These are phyloP conservation scores for Julus scanicus DNA, from an alignment of 2,888 invertebrate species.

Conservation along the genomic window DNA sequence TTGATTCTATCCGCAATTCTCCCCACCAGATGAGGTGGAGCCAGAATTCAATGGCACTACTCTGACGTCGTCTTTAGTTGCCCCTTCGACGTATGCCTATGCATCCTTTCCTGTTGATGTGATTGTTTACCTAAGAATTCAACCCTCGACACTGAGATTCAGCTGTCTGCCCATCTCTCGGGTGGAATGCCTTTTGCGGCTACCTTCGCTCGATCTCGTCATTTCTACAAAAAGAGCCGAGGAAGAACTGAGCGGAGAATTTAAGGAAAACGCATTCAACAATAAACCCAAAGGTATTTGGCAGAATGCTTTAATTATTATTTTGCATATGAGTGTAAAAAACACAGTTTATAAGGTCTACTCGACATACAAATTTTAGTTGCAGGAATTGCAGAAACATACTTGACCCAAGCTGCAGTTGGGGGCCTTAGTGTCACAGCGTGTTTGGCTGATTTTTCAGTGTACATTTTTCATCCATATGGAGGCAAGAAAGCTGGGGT, in stretches of 20 bases:
- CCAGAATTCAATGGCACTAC: constrained; percentile 36
- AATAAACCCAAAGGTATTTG: constrained; percentile 48
- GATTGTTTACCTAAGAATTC: constrained; percentile 98
- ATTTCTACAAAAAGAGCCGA: constrained; percentile 92
- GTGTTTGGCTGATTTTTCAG: constrained; percentile 95
- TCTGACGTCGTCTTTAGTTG: constrained; percentile 56
- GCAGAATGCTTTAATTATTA: not conserved
- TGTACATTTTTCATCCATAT: constrained; percentile 98
- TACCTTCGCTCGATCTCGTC: constrained; percentile 96
- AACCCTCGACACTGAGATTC: constrained; percentile 95
- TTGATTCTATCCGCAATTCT: not conserved
- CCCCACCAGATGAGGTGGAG: not conserved
- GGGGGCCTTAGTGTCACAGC: constrained; percentile 95
- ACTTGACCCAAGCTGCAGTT: constrained; percentile 65
- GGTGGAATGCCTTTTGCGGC: constrained; percentile 93
- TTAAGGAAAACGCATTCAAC: not conserved
- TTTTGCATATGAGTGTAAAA: too few species aligned
- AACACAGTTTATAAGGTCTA: not conserved
- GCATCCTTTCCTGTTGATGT: constrained; percentile 98
- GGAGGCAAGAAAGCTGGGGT: constrained; percentile 86
- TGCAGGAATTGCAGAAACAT: constrained; percentile 53
- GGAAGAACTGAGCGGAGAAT: constrained; percentile 70
- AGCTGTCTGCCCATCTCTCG: constrained; percentile 94
- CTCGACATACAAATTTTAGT: not conserved
- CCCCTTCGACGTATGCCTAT: constrained; percentile 62